These are phyloP conservation scores for Eurystomus gularis DNA, from an alignment of 2,113 vertebrate genomes.

Conservation along the genomic window DNA sequence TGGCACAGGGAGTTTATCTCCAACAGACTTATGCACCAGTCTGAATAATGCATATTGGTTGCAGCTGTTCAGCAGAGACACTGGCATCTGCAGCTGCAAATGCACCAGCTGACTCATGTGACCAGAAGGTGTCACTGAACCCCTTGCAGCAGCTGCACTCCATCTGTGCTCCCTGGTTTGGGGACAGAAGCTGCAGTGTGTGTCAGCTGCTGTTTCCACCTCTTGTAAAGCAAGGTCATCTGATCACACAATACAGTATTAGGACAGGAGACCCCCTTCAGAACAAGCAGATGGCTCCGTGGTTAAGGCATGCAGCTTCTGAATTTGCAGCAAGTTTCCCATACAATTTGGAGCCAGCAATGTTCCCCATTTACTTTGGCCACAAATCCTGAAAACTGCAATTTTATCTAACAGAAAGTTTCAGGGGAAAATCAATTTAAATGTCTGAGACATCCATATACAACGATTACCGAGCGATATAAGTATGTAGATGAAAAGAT, in stretches of 20 bases:
- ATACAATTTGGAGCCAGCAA: neutral
- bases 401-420: conserved; percentile 11
- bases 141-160: conserved; percentile 40
- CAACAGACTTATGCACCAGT: neutral
- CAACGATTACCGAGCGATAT: neutral
- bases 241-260: neutral
- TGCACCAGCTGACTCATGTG: conserved; percentile 11
- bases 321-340: neutral
- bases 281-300: conserved; percentile 1
- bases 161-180: conserved; percentile 12
- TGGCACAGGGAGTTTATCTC: neutral
- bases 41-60: neutral
- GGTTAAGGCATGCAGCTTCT: neutral
- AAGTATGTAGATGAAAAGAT: conserved; percentile 5
- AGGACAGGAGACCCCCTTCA: neutral
- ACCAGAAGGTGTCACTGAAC: conserved; percentile 19
- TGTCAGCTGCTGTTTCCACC: neutral
- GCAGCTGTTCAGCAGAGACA: conserved; percentile 26
- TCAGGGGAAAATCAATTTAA: neutral
- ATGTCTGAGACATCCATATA: neutral
- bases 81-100: conserved; percentile 34
- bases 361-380: neutral
- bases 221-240: conserved; percentile 25
- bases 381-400: neutral
- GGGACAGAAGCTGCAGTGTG: conserved; percentile 22